A percentile compares a stretch with the other conserved stretches of the same genome.
These are phyloP conservation scores for Schizaphis graminum DNA, from an alignment of 2,888 invertebrate genomes.

Conservation along the genomic window DNA sequence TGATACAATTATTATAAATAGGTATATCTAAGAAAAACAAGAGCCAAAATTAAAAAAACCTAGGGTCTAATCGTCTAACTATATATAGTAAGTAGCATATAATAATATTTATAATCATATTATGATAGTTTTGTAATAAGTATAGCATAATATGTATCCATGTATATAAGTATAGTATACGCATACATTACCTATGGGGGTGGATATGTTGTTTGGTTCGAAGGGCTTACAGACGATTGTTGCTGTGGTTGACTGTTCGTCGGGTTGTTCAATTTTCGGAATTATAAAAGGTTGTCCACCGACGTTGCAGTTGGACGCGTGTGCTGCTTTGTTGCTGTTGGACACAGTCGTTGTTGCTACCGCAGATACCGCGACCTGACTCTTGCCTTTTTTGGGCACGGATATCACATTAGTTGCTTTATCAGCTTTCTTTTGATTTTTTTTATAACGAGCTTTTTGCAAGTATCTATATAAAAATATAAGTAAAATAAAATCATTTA, in stretches of 20 bases:
- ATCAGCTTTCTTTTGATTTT: conserved; percentile 50
- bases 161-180: too few relatives aligned
- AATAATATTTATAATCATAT: neutral
- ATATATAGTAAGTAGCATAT: too few relatives aligned
- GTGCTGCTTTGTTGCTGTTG: neutral
- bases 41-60: too few relatives aligned
- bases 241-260: neutral
- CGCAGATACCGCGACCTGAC: neutral
- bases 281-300: conserved; percentile 11
- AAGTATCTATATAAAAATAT: conserved; percentile 26
- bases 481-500: neutral
- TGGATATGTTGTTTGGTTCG: conserved; percentile 30
- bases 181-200: neutral
- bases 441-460: conserved; percentile 45
- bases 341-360: neutral
- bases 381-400: conserved; percentile 52
- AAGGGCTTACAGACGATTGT: neutral
- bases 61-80: too few relatives aligned
- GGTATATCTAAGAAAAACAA: too few relatives aligned
- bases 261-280: conserved; percentile 53
- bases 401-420: conserved; percentile 52
- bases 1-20: too few relatives aligned
- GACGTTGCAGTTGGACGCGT: conserved; percentile 20
- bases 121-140: neutral
- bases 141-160: neutral